phyloP scores from a whole-genome alignment of 2,797 vertebrate species.

The Anas bernieri region DNA sequence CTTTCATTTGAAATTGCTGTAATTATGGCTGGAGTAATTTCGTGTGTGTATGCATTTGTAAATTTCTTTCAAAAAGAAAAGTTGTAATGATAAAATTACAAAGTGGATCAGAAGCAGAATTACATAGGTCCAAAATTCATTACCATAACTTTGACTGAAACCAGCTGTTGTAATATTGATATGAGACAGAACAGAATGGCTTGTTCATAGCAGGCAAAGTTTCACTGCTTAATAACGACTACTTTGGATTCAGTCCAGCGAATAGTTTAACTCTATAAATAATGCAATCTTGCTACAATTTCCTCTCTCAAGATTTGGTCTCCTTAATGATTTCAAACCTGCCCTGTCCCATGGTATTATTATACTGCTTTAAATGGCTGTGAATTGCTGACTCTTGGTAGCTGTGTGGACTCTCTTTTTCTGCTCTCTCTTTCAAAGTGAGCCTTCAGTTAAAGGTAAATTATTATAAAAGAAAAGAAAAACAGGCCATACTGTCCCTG shows the following conservation, averaged over 20 bases:
- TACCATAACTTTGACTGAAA: slow-evolving; percentile 32
- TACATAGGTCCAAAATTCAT: slow-evolving; percentile 19
- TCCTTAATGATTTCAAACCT: slow-evolving; percentile 55
- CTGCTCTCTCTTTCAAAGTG: not conserved
- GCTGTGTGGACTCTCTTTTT: not conserved
- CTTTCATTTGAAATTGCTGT: not conserved
- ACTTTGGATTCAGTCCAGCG: slow-evolving; percentile 61
- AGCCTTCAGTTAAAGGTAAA: not conserved
- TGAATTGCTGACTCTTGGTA: slow-evolving; percentile 17
- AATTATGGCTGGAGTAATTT: not conserved
- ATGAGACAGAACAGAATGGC: slow-evolving; percentile 25
- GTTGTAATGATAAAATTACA: slow-evolving; percentile 20
- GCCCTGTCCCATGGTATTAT: slow-evolving; percentile 12
- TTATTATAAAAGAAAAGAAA: not conserved
- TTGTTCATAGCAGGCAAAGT: slow-evolving; percentile 48
- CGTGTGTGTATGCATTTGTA: not conserved
- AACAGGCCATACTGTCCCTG: not conserved
- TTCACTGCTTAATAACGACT: slow-evolving; percentile 49
- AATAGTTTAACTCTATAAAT: slow-evolving; percentile 74
- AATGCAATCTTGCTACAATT: slow-evolving; percentile 68
- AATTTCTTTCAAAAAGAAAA: not conserved
- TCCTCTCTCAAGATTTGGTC: slow-evolving; percentile 58
- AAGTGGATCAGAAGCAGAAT: slow-evolving; percentile 14
- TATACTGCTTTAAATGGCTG: not conserved
- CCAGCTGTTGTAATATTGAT: slow-evolving; percentile 50